A percentile compares a stretch with the other conserved stretches of the same genome.
These are phyloP conservation scores for Mongoloraphidia duomilia DNA, from an alignment of 2,888 invertebrate species.

Conservation along the genomic window DNA sequence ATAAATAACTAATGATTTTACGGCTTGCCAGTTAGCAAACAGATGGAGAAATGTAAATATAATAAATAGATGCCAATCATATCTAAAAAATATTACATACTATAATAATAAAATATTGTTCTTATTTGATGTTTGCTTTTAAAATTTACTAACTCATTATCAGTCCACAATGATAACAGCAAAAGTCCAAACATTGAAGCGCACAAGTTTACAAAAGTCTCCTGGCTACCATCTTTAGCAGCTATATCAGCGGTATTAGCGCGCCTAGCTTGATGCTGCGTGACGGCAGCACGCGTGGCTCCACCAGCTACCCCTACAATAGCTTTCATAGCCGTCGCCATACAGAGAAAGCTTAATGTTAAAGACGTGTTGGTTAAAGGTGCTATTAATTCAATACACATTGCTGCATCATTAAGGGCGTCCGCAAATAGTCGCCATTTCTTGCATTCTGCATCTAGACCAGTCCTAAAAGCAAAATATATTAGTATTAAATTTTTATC, in stretches of 20 bases:
- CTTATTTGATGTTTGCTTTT: not conserved
- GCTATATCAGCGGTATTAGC: slow-evolving; percentile 88
- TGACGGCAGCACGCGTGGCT: slow-evolving; percentile 82
- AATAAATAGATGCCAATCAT: slow-evolving; percentile 58
- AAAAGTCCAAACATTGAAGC: slow-evolving; percentile 69
- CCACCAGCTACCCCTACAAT: slow-evolving; percentile 64
- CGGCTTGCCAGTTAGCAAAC: slow-evolving; percentile 76
- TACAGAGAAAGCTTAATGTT: slow-evolving; percentile 47
- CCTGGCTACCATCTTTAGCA: slow-evolving; percentile 93
- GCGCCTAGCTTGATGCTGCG: slow-evolving; percentile 81
- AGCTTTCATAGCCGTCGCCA: slow-evolving; percentile 64
- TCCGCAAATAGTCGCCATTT: slow-evolving; percentile 94
- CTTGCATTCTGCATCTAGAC: slow-evolving; percentile 83
- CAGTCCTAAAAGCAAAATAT: slow-evolving; percentile 32
- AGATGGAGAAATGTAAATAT: slow-evolving; percentile 67
- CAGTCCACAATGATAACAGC: not conserved
- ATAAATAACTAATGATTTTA: slow-evolving; percentile 61
- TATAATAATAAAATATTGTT: no score
- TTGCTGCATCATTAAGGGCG: slow-evolving; percentile 77
- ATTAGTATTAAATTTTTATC: not conserved
- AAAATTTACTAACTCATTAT: not conserved
- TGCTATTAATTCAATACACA: slow-evolving; percentile 68
- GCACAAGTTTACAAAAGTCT: slow-evolving; percentile 84
- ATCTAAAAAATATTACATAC: slow-evolving; percentile 32
- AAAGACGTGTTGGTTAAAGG: slow-evolving; percentile 50